Evolutionary conservation across 2,113 vertebrate genomes (phyloP), one percentile per base, ranked within the genome.

Genomic region (Psophia crepitans): DNA sequence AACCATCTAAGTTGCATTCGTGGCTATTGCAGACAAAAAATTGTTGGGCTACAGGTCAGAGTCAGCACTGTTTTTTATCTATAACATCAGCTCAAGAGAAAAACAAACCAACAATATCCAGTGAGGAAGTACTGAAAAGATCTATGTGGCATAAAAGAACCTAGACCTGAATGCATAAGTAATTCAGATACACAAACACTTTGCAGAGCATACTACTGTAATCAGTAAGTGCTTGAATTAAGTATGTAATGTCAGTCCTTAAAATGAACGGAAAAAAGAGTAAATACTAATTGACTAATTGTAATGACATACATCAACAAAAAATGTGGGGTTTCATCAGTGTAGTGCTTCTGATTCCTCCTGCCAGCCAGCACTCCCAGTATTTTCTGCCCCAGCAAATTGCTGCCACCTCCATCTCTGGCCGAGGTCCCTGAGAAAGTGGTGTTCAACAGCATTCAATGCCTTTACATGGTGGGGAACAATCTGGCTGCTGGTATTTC

Each of bases 1-100:
- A 95, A 84, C 71, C 70, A 93, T 63, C 39, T 80, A 51, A 89
- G 96, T 97, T 96, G 70, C 77, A 94, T 96, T 92, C 33, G 10
- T 19, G 6, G n/a, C 86, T 95, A 81, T 68, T 89, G 54, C 37
- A 88, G 75, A 74, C 89, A 87, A 93, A 86, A 44, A 93, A 71
- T n/a, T 77, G 26, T 74, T 89, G 85, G 58, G 65, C 22, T 76
- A 60, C 60, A 51, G 82, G 73, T 76, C 54, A 93, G 89, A 93
- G 54, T 37, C 84, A 39, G n/a, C 46, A 56, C 26, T 93, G 53
- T 66, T 94, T 91, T 49, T 76, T 85, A 49, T 84, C 39, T 65
- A 48, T 26, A 70, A 23, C 3, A 3, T 94, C 81, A 94, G 35
- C 32, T 84, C 39, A 68, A 83, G 76, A 92, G 65, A 60, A 88